Evolutionary conservation across 2,797 vertebrate genomes (phyloP), one percentile per base, ranked within the genome.

Genomic region (Cuculus canorus): DNA sequence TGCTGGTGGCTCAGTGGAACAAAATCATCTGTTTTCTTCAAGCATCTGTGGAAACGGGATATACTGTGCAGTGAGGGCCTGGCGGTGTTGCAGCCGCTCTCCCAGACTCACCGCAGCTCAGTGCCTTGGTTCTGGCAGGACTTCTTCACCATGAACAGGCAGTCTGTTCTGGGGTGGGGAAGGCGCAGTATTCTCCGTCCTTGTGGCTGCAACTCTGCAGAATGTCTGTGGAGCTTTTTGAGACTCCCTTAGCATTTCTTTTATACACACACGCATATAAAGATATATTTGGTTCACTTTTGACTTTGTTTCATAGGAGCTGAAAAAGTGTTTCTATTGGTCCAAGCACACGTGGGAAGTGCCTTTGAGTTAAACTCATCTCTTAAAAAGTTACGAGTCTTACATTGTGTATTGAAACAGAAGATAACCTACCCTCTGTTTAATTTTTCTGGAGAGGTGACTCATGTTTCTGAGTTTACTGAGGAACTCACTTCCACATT

Each of bases 1-100:
- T 18, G 47, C 37, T 3, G 16, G 50, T 10, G 11, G 57, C 73
- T 70, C 17, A 1, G 27, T 1, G 24, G 43, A 13, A 24, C 45
- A 11, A 52, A 50, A 72, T 2, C 25, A 0, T 45, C 45, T 54
- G 6, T 32, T 71, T 78, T 33, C 59, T 41, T 61, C 41, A 3
- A 11, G 27, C 16, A 53, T 8, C 52, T 73, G 75, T 9, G 5
- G 48, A 3, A 47, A 52, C 9, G 37, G n/a, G 8, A 27, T 10
- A 17, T 2, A 2, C 2, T 0, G 0, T 4, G 54, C 45, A 21
- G 63, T 1, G 4, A 17, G 28, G 54, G 33, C 41, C 57, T 16
- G 70, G 45, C 39, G 57, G 78, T 1, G 0, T 3, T 9, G 37
- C 70, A 6, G 14, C 6, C 19, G 1, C 48, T 10, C 32, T 45